Evolutionary conservation across 1,140 invertebrate genomes (phyloP).

Genomic region (Atta colombica): DNA sequence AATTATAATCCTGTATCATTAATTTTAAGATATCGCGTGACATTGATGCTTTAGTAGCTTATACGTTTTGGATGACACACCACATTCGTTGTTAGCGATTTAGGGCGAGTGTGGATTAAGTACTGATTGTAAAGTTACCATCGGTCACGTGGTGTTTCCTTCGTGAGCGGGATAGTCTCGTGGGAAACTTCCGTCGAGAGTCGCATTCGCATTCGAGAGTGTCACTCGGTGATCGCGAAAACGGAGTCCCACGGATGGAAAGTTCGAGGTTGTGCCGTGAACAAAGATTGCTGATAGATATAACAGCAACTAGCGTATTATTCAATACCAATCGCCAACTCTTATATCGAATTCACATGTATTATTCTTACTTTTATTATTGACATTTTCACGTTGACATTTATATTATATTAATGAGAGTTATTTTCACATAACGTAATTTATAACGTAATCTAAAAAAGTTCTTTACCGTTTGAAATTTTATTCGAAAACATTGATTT

Average conservation of each 20-base stretch:
- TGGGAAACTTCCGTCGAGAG: constrained; percentile 59
- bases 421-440: background rate
- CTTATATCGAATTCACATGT: background rate
- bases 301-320: constrained; percentile 1
- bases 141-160: constrained; percentile 52
- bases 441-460: background rate
- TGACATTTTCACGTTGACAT: background rate
- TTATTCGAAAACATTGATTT: background rate
- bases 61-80: constrained; percentile 30
- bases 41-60: constrained; percentile 27
- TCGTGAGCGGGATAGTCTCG: constrained; percentile 38
- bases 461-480: background rate
- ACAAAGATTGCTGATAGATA: constrained; percentile 33
- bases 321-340: constrained; percentile 16
- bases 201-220: constrained; percentile 49
- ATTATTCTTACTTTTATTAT: background rate
- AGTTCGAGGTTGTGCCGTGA: constrained; percentile 45
- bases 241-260: constrained; percentile 51
- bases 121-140: constrained; percentile 40
- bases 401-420: background rate
- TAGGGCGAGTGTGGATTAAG: constrained; percentile 51
- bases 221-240: constrained; percentile 53
- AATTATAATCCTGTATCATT: background rate
- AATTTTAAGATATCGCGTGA: constrained; percentile 34
- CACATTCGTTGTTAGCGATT: constrained; percentile 41